phyloP scores from a whole-genome alignment of 2,888 invertebrate species.

The Drosophila lacicola region DNA sequence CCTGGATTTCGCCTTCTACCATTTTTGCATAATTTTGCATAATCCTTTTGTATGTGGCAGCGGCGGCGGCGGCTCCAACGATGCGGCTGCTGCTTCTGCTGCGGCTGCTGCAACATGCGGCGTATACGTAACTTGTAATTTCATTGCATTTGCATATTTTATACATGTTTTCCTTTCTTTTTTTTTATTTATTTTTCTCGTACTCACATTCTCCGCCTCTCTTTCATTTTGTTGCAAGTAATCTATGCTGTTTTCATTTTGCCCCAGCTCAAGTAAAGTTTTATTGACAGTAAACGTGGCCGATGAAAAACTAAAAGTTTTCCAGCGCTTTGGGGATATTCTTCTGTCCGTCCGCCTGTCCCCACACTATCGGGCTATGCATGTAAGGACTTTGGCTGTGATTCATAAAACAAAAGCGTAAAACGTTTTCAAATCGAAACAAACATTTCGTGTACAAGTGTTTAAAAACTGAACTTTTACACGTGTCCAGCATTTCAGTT shows the following conservation, averaged over 20 bases:
- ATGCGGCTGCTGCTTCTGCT: conserved; percentile 12
- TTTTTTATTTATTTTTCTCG: conserved; percentile 6
- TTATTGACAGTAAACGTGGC: conserved; percentile 79
- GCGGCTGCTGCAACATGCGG: conserved; percentile 54
- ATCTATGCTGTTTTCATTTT: conserved; percentile 68
- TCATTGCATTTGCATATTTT: conserved; percentile 78
- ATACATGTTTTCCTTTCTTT: conserved; percentile 34
- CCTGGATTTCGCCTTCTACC: conserved; percentile 64
- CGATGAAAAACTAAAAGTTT: conserved; percentile 69
- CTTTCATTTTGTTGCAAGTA: conserved; percentile 22
- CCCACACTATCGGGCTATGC: conserved; percentile 13
- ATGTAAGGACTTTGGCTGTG: conserved; percentile 46
- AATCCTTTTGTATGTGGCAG: conserved; percentile 64
- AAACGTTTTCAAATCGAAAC: conserved; percentile 60
- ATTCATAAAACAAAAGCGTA: conserved; percentile 68
- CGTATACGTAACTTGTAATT: conserved; percentile 78
- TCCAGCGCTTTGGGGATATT: conserved; percentile 57
- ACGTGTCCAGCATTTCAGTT: conserved; percentile 72
- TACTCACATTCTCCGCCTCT: conserved; percentile 5
- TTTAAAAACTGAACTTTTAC: conserved; percentile 73
- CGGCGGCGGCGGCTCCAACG: conserved; percentile 5
- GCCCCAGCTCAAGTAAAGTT: conserved; percentile 66
- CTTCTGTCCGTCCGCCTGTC: not conserved
- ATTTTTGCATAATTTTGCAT: conserved; percentile 75
- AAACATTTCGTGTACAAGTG: conserved; percentile 70